These are phyloP conservation scores for Pandemis corylana DNA, from an alignment of 2,888 invertebrate genomes.

Conservation along the genomic window DNA sequence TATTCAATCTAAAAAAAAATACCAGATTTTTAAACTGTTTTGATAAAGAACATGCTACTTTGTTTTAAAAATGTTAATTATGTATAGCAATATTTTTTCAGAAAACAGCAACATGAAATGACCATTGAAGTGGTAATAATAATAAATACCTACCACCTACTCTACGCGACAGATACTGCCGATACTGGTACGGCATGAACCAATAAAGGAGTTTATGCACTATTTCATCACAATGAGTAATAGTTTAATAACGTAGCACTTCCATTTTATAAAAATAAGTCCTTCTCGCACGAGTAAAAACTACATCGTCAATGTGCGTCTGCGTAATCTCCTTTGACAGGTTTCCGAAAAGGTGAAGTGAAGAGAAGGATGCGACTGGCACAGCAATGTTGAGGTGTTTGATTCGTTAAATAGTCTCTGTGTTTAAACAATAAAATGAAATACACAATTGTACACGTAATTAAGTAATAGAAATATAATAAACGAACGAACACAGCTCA, in stretches of 20 bases:
- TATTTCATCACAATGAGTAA: constrained; percentile 24
- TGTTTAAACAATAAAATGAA: constrained; percentile 18
- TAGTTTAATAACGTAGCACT: constrained; percentile 1
- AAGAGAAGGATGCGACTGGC: constrained; percentile 46
- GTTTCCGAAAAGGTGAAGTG: constrained; percentile 56
- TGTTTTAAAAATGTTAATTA: not conserved
- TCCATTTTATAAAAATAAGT: constrained; percentile 11
- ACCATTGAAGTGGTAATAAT: constrained; percentile 29
- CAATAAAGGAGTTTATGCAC: constrained; percentile 3
- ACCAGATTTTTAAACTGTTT: not conserved
- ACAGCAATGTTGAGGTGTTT: constrained; percentile 2
- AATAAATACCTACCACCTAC: constrained; percentile 38
- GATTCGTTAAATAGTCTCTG: not conserved
- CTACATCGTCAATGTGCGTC: constrained; percentile 52
- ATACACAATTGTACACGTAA: constrained; percentile 6
- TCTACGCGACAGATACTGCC: constrained; percentile 2
- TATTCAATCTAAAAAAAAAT: not conserved
- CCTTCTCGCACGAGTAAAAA: constrained; percentile 23
- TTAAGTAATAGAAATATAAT: constrained; percentile 3
- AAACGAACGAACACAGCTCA: constrained; percentile 24
- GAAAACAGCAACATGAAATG: constrained; percentile 14
- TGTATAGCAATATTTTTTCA: not conserved
- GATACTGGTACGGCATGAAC: constrained; percentile 7
- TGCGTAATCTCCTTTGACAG: constrained; percentile 54
- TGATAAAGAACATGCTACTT: not conserved